Base-by-base conservation (phyloP, 2,888 invertebrate species). In the Leptura quadrifasciata region DNA sequence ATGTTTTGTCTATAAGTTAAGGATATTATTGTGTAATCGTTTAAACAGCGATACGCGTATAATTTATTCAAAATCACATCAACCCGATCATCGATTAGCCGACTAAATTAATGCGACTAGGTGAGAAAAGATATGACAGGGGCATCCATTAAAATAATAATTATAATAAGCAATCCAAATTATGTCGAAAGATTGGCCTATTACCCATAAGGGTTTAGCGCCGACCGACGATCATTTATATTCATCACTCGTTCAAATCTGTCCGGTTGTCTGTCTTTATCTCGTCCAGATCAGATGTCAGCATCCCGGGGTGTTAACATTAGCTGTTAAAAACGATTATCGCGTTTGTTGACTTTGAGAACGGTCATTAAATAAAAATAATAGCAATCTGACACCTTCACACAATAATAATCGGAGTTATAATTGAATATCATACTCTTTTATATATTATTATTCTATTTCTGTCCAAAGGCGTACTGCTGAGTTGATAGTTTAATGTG, bases 191-290 rank as follows among this genome's bases (percentile, higher is more conserved):
- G 35, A 60, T 39, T 27, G 60, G 60, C 52, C 71, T 47, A 61
- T 60, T 61, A 17, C 61, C 35, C 68, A 64, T 70, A 35, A 55
- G 74, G 60, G 74, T 61, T 74, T 74, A 74, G 74, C 69, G 69
- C 74, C 70, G 27, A 24, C 54, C 58, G 6, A 21, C 27, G 65
- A 47, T 64, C 70, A 64, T 64, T 75, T 54, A 39, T 75, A 75
- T 24, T 39, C 70, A 68, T 75, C 74, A 75, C 70, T 65, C 65
- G 47, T 47, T 70, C 74, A 70, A 64, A 70, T 74, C 63, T 64
- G 64, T 54, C 67, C 63, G 74, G 69, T 57, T 61, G 74, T 75
- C 74, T 64, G 70, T 70, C 70, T 75, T 75, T 75, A 75, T 75
- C 74, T 70, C 54, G 58, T 54, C 61, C 70, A 27, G 69, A 75